A percentile compares a stretch with the other conserved stretches of the same genome.
Conservation (phyloP, 1,140 invertebrate genomes). For the Drosophila sproati region DNA sequence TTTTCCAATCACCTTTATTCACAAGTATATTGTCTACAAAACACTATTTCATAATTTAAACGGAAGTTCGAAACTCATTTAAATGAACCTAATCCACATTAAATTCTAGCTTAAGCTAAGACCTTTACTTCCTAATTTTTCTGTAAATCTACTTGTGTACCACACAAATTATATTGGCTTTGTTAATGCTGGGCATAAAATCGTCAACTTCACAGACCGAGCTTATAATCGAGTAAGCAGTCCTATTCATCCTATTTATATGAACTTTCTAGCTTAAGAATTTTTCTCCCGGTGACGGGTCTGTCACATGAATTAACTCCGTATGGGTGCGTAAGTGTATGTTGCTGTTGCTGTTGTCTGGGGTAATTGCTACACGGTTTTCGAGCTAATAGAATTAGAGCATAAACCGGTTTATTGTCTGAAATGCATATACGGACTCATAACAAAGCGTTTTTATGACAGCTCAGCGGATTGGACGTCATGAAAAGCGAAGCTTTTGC, state of each 20-base stretch:
- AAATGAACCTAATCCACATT: neutral
- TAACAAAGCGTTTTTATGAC: constrained; percentile 74
- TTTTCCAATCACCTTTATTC: no score
- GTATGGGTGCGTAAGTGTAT: constrained; percentile 32
- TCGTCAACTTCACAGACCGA: constrained; percentile 18
- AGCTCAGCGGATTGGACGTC: constrained; percentile 61
- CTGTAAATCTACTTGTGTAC: constrained; percentile 36
- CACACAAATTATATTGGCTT: constrained; percentile 44
- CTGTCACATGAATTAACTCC: constrained; percentile 33
- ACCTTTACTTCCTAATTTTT: constrained; percentile 4
- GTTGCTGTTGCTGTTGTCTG: constrained; percentile 33
- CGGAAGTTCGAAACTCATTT: neutral
- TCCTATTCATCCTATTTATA: constrained; percentile 7
- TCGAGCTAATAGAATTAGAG: constrained; percentile 77
- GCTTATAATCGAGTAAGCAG: constrained; percentile 3
- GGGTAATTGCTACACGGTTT: constrained; percentile 70
- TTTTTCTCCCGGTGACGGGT: constrained; percentile 12
- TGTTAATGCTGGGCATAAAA: constrained; percentile 42
- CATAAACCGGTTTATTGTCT: constrained; percentile 78
- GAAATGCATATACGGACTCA: constrained; percentile 32
- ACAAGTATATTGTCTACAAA: neutral
- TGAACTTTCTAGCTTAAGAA: neutral
- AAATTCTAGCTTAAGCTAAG: neutral
- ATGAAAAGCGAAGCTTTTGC: constrained; percentile 54
- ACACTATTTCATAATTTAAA: no score